A percentile compares a stretch with the other conserved stretches of the same genome.
phyloP scores from a whole-genome alignment of 2,113 vertebrate species.

The Tonatia bakeri region DNA sequence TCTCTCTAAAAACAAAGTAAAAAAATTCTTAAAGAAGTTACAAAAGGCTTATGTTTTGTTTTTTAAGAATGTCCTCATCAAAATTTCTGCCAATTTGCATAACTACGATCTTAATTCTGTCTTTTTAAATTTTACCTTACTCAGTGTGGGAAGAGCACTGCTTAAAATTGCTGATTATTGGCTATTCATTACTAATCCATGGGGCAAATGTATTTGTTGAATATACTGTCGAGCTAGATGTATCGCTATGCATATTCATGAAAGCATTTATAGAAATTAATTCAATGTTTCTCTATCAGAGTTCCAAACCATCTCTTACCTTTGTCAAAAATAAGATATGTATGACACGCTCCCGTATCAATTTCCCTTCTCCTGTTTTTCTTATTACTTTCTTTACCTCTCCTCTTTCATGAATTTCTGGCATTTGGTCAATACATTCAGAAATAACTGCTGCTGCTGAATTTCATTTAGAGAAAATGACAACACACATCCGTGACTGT shows the following conservation, averaged over 20 bases:
- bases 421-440: conserved; percentile 21
- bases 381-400: neutral
- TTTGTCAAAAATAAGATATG: neutral
- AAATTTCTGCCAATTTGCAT: neutral
- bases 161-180: neutral
- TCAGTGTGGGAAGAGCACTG: neutral
- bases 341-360: neutral
- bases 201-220: neutral
- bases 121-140: neutral
- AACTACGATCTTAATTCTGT: neutral
- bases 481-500: neutral
- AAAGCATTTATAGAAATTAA: neutral
- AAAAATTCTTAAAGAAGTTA: too few species aligned
- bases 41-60: neutral
- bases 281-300: neutral
- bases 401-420: neutral
- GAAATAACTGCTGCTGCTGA: conserved; percentile 22
- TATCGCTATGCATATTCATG: neutral
- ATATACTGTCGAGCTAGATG: neutral
- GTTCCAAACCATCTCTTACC: neutral
- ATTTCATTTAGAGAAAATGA: conserved; percentile 39
- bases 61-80: neutral
- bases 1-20: too few species aligned
- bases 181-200: neutral
- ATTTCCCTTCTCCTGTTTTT: neutral